These are phyloP conservation scores for Enteromius unitaeniatus DNA, from an alignment of 2,797 vertebrate genomes.

Conservation along the genomic window DNA sequence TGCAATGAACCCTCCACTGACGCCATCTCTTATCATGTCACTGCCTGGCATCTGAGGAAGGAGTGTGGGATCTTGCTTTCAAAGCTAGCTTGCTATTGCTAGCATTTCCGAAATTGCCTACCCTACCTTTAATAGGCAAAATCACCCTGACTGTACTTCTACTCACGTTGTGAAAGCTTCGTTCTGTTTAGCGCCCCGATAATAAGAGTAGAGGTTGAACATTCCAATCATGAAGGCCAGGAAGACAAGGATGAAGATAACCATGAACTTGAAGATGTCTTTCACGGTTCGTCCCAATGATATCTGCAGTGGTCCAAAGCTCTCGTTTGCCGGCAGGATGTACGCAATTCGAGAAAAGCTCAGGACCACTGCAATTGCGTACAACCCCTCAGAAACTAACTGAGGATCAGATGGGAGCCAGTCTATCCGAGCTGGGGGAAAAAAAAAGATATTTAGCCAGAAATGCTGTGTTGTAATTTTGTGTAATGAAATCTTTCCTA, in stretches of 20 bases:
- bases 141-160: background rate
- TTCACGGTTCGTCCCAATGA: conserved; percentile 97
- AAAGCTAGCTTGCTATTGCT: background rate
- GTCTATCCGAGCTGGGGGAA: conserved; percentile 86
- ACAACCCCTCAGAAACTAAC: conserved; percentile 95
- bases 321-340: conserved; percentile 98
- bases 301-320: conserved; percentile 98
- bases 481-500: background rate
- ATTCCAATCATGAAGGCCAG: conserved; percentile 99
- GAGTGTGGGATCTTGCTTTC: background rate
- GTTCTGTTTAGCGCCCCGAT: conserved; percentile 94
- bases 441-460: background rate
- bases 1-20: background rate
- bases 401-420: conserved; percentile 97
- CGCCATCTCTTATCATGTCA: background rate
- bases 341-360: conserved; percentile 99
- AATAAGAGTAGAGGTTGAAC: conserved; percentile 99
- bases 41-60: background rate
- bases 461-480: background rate
- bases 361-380: conserved; percentile 95
- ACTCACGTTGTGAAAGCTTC: conserved; percentile 98
- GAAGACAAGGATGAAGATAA: conserved; percentile 98
- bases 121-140: background rate
- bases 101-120: background rate
- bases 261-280: conserved; percentile 99